Base-by-base conservation (phyloP, 2,888 invertebrate genomes). In the Dicyrtoma fusca region DNA sequence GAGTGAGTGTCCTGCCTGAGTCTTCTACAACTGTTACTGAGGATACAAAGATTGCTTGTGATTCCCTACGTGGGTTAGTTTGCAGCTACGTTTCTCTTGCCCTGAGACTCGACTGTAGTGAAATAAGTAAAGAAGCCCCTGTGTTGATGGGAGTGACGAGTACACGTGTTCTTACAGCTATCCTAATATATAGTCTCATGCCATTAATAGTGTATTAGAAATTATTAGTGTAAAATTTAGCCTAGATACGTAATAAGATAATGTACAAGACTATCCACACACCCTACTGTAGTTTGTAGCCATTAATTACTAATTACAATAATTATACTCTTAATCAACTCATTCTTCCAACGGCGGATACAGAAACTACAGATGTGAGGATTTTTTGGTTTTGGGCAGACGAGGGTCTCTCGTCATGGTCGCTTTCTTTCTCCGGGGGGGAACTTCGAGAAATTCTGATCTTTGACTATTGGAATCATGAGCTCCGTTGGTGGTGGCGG, bases 381-480 rank as follows among this genome's bases (percentile, higher is more conserved):
- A 44, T 44, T 34, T 75, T 74, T 76, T 76, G 71, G 72, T 75
- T 73, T 77, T 78, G 49, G 77, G 76, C 64, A 73, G 73, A 59
- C 77, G 76, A 62, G 75, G 75, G 73, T 79, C 79, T 59, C 76
- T 72, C 49, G 42, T 71, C 51, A 76, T 68, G 63, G 61, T 71
- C 4, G 65, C 63, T 74, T 79, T 79, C 71, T 76, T 78, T 63
- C 73, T 72, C 51, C 77, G 63, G 42, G 44, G 53, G 1, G 74
- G 66, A 65, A 79, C 77, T 71, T 79, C 75, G 17, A 79, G 74
- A 70, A 76, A 77, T 62, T 79, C 77, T 65, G 68, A 57, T 62
- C 62, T 70, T 62, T 70, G 61, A 23, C 21, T 68, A 34, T 21
- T 49, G 74, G 75, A 76, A 74, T 77, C 77, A n/a, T 49, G 49